Evolutionary conservation across 1,140 invertebrate species (phyloP).

Genomic region (Subanguina moxae): DNA sequence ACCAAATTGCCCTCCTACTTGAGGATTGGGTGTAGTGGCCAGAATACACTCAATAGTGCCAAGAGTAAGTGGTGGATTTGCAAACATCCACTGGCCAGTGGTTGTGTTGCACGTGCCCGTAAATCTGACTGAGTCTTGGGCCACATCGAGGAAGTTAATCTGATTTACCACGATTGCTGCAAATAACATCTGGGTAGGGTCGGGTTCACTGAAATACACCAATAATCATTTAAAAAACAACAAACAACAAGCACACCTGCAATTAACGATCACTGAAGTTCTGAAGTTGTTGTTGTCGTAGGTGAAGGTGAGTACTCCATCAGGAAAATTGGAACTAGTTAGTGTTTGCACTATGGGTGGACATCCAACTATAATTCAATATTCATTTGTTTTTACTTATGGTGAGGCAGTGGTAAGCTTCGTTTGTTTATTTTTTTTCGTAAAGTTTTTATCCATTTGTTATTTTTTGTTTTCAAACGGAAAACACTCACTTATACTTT

Average conservation of each 20-base stretch:
- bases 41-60: not conserved
- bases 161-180: not conserved
- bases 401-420: too few species aligned
- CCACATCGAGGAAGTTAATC: not conserved
- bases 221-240: too few species aligned
- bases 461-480: too few species aligned
- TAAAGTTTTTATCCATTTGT: too few species aligned
- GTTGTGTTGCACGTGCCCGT: not conserved
- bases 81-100: slow-evolving; percentile 2
- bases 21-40: not conserved
- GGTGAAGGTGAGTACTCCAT: slow-evolving; percentile 6
- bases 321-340: not conserved
- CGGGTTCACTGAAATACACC: not conserved
- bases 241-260: not conserved
- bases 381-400: too few species aligned
- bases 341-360: not conserved
- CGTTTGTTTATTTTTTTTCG: too few species aligned
- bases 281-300: not conserved
- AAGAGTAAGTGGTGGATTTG: not conserved
- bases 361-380: not conserved
- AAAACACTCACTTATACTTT: too few species aligned
- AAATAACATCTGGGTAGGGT: not conserved
- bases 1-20: too few species aligned
- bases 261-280: not conserved
- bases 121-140: not conserved